Evolutionary conservation across 1,140 invertebrate genomes (phyloP), one percentile per base, ranked within the genome.

Genomic region (Drosophila cardini): DNA sequence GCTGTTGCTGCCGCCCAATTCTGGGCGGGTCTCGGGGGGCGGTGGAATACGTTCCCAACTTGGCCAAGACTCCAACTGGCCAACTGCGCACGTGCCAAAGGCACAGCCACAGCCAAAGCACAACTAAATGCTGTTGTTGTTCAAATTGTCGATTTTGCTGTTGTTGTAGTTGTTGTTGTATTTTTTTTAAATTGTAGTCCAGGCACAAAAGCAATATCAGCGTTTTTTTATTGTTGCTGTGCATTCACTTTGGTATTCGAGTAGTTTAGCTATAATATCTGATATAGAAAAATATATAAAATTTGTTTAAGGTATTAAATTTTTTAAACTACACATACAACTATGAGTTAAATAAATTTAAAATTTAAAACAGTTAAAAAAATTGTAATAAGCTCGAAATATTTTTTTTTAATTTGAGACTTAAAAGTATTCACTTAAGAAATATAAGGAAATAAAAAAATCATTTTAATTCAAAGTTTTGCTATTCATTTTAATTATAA

Each of bases 51-150:
- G 36, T 52, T 21, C 45, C 32, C 56, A 45, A 45, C 55, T 58
- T 15, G 45, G 58, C 34, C 13, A 30, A 42, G 18, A 21, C 40
- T 30, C 56, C 9, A 13, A 26, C 26, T 13, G 48, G 61, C 67
- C 76, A 74, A 56, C 72, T 76, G 78, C 82, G 82, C 82, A 86
- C 82, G 82, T 86, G 82, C 82, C 82, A 86, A 85, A 82, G 80
- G 63, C 21, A 42, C 11, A 45, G 80, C 68, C 21, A 42, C 11
- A 45, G 57, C 46, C 32, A 61, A 48, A 61, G 81, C 77, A 58
- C 78, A 69, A 76, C 78, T 82, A 78, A 77, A 75, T 75, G 57
- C 78, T 75, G 53, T 77, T 62, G 38, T 58, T 71, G 48, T 64
- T 74, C 77, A 63, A 72, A 52, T 69, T 64, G 73, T 7, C 42